A percentile compares a stretch with the other conserved stretches of the same genome.
These are phyloP conservation scores for Ficedula albicollis DNA, from an alignment of 2,797 vertebrate genomes.

Conservation along the genomic window DNA sequence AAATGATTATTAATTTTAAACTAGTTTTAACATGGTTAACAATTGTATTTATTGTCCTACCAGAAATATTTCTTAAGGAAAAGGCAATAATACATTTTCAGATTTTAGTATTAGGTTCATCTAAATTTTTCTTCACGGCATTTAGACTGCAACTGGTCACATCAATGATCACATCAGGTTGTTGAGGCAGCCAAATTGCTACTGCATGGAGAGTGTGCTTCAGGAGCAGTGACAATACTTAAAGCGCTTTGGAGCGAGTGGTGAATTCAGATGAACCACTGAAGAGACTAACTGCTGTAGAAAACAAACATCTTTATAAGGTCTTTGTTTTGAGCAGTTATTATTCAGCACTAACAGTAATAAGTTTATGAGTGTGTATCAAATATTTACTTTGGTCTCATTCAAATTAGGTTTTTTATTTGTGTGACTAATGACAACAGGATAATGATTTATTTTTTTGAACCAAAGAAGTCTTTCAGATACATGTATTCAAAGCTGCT, in stretches of 20 bases:
- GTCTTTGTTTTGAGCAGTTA: slow-evolving; percentile 56
- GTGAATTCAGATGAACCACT: slow-evolving; percentile 13
- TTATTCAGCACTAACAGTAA: slow-evolving; percentile 51
- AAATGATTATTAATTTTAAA: neutral
- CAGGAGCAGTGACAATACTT: slow-evolving; percentile 54
- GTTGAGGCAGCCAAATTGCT: slow-evolving; percentile 60
- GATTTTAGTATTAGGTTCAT: neutral
- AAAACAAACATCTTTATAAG: slow-evolving; percentile 49
- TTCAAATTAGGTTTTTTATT: slow-evolving; percentile 52
- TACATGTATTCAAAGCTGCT: neutral
- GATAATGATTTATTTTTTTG: slow-evolving; percentile 46
- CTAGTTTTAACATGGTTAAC: neutral
- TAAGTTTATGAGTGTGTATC: slow-evolving; percentile 22
- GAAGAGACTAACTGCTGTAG: slow-evolving; percentile 34
- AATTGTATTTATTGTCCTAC: slow-evolving; percentile 24
- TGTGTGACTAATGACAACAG: slow-evolving; percentile 38
- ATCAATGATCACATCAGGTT: slow-evolving; percentile 52
- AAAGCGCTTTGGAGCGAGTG: slow-evolving; percentile 8
- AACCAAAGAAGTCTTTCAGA: slow-evolving; percentile 43
- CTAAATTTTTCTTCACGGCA: neutral
- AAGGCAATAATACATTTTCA: neutral
- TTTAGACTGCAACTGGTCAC: slow-evolving; percentile 37
- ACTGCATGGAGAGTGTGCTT: slow-evolving; percentile 15
- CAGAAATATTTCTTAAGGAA: slow-evolving; percentile 19
- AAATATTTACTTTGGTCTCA: slow-evolving; percentile 59